phyloP scores from a whole-genome alignment of 2,888 invertebrate species.

The Hypselothyrea guttata region DNA sequence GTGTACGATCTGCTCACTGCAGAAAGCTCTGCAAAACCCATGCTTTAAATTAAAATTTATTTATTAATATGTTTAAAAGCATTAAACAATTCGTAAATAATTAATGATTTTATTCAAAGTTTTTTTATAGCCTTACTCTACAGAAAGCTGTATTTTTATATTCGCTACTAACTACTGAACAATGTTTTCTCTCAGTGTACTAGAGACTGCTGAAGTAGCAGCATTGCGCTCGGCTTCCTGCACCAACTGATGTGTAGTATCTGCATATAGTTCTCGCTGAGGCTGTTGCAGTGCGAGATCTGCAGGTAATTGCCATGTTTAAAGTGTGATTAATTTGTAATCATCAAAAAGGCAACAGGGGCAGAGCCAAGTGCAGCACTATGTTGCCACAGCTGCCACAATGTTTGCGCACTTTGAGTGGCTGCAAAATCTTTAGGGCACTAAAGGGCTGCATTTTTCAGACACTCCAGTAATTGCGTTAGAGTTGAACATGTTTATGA shows the following conservation, averaged over 20 bases:
- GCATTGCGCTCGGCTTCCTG: conserved; percentile 20
- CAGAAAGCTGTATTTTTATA: neutral
- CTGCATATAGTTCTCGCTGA: conserved; percentile 29
- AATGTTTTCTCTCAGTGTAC: conserved; percentile 1
- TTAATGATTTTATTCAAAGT: too few species aligned
- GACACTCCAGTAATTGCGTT: conserved; percentile 2
- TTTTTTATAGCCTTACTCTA: too few species aligned
- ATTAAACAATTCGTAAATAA: too few species aligned
- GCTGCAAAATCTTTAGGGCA: conserved; percentile 34
- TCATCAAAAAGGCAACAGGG: conserved; percentile 74
- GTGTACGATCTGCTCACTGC: too few species aligned
- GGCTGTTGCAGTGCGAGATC: conserved; percentile 39
- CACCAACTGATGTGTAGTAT: conserved; percentile 14
- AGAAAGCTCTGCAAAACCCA: too few species aligned
- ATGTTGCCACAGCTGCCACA: conserved; percentile 29
- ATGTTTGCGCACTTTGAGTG: conserved; percentile 50
- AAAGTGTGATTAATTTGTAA: conserved; percentile 77
- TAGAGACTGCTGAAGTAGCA: neutral
- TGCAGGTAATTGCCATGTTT: conserved; percentile 74
- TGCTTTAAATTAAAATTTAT: too few species aligned
- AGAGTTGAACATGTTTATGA: neutral
- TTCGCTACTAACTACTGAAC: neutral
- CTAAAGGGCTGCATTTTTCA: conserved; percentile 1
- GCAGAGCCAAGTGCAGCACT: conserved; percentile 36
- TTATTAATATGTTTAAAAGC: too few species aligned